Percentiles rank a stretch among this genome's conserved stretches.
phyloP scores from a whole-genome alignment of 2,113 vertebrate species.

The Thymallus thymallus region DNA sequence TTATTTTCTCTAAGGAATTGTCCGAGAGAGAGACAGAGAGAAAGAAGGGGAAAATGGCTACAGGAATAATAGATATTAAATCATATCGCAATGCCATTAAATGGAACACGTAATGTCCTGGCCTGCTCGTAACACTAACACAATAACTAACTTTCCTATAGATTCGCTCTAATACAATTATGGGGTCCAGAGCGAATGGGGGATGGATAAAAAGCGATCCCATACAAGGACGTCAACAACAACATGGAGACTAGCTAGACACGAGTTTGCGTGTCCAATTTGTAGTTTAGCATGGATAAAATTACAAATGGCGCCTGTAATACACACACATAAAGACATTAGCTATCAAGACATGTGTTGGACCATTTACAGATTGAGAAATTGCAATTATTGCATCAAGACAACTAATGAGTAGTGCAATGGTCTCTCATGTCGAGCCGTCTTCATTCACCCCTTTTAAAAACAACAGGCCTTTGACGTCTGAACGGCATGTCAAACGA shows the following conservation, averaged over 20 bases:
- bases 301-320: slow-evolving; percentile 72
- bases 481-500: slow-evolving; percentile 25
- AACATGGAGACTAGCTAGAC: slow-evolving; percentile 37
- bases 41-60: slow-evolving; percentile 52
- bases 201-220: slow-evolving; percentile 14
- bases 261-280: slow-evolving; percentile 54
- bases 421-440: slow-evolving; percentile 18
- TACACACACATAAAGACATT: slow-evolving; percentile 37
- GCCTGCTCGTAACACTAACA: slow-evolving; percentile 73
- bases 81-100: slow-evolving; percentile 79
- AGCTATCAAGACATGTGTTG: slow-evolving; percentile 46
- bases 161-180: slow-evolving; percentile 69
- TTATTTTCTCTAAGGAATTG: slow-evolving; percentile 87
- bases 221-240: slow-evolving; percentile 53
- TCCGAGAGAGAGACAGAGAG: slow-evolving; percentile 42
- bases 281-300: slow-evolving; percentile 65
- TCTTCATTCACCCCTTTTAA: not conserved
- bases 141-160: slow-evolving; percentile 75
- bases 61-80: slow-evolving; percentile 85
- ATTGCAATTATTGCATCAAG: slow-evolving; percentile 25
- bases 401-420: slow-evolving; percentile 23
- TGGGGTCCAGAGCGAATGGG: not conserved
- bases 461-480: slow-evolving; percentile 13
- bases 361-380: slow-evolving; percentile 44
- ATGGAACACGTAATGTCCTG: slow-evolving; percentile 73